phyloP scores from a whole-genome alignment of 2,113 vertebrate species.

The Psophia crepitans region DNA sequence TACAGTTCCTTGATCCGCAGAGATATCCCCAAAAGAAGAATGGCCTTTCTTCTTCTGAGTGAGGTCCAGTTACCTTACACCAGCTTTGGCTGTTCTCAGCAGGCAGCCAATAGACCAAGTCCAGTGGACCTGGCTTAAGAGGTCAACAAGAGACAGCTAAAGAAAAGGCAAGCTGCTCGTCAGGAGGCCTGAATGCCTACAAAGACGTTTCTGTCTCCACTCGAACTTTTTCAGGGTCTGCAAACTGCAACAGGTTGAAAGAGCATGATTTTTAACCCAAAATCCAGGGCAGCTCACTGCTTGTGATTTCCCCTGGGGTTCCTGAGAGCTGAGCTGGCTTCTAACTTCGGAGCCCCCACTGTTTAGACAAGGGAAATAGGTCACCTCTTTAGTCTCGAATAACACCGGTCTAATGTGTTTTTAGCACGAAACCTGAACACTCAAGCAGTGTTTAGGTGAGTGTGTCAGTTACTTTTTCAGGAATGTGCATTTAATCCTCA shows the following conservation, averaged over 20 bases:
- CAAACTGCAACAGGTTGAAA: not conserved
- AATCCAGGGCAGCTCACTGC: not conserved
- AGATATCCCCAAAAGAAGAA: not conserved
- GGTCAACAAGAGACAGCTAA: not conserved
- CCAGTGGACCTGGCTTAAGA: not conserved
- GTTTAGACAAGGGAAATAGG: not conserved
- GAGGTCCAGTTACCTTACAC: not conserved
- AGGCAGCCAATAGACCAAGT: not conserved
- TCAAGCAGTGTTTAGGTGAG: conserved; percentile 42
- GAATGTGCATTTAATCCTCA: conserved; percentile 18
- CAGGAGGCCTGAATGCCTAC: not conserved
- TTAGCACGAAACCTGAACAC: not conserved
- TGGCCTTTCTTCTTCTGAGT: not conserved
- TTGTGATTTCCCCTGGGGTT: not conserved
- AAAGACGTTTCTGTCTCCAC: conserved; percentile 1
- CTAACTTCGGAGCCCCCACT: not conserved
- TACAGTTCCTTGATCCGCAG: conserved; percentile 6
- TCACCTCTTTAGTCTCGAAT: not conserved
- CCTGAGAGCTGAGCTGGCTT: not conserved
- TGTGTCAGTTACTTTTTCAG: not conserved
- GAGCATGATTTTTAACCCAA: not conserved
- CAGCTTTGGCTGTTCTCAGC: not conserved
- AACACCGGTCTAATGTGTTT: not conserved
- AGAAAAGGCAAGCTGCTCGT: not conserved
- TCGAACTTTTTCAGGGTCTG: not conserved